phyloP scores from a whole-genome alignment of 2,113 vertebrate genomes.

The Strigops habroptila region DNA sequence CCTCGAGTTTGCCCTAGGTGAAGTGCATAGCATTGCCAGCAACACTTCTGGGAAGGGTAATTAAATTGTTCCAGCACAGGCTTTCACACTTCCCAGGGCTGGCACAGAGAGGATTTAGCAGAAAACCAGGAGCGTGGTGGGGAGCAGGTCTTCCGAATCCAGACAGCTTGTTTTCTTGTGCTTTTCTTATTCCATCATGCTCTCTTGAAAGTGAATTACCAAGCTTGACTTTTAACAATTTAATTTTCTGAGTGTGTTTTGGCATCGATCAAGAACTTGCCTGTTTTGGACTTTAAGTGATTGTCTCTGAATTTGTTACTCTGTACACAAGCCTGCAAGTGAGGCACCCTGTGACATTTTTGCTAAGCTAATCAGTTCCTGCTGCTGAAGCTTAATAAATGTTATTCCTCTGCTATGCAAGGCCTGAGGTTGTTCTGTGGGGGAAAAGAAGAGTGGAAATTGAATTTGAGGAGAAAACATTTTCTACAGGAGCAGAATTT shows the following conservation, averaged over 20 bases:
- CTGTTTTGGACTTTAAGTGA: background rate
- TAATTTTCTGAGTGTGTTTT: slow-evolving; percentile 27
- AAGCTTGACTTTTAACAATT: background rate
- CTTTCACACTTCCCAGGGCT: background rate
- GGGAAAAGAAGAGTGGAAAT: background rate
- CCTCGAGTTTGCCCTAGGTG: background rate
- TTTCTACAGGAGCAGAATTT: background rate
- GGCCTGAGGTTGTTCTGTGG: background rate
- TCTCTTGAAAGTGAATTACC: background rate
- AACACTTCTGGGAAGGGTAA: background rate
- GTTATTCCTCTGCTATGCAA: background rate
- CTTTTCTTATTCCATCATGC: background rate
- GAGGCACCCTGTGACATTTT: background rate
- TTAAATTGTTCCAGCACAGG: background rate
- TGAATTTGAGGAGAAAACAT: background rate
- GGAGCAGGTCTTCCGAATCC: rapidly evolving
- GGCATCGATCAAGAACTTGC: background rate
- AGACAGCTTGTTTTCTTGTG: background rate
- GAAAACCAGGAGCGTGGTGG: rapidly evolving
- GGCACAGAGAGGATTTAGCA: background rate
- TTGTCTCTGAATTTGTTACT: background rate
- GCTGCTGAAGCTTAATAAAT: background rate
- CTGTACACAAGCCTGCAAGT: background rate
- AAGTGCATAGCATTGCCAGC: background rate
- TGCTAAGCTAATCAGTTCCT: background rate